Evolutionary conservation across 2,888 invertebrate genomes (phyloP).

Genomic region (Tetrapedia diversipes): DNA sequence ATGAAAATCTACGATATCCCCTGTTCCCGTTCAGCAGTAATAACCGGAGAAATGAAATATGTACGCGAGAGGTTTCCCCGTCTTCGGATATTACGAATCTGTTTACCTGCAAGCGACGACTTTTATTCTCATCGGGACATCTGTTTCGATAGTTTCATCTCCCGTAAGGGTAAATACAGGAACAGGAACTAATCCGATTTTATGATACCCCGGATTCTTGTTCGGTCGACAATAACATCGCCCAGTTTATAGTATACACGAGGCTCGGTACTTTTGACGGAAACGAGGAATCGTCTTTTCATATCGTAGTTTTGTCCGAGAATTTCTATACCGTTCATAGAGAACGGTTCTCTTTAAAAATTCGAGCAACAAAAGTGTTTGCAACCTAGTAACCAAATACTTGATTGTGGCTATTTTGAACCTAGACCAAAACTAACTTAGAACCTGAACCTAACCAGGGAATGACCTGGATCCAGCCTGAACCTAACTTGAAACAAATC

Average conservation of each 20-base stretch:
- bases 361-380: too few relatives aligned
- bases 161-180: conserved; percentile 11
- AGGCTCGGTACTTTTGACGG: neutral
- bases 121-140: conserved; percentile 51
- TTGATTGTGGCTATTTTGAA: too few relatives aligned
- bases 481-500: too few relatives aligned
- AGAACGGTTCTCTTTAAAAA: too few relatives aligned
- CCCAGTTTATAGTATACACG: neutral
- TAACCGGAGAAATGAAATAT: conserved; percentile 30
- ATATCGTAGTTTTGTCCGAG: neutral
- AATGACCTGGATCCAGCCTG: too few relatives aligned
- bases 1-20: conserved; percentile 5
- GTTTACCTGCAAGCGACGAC: conserved; percentile 22
- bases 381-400: too few relatives aligned
- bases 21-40: conserved; percentile 16
- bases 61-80: conserved; percentile 5
- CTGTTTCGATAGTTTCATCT: conserved; percentile 35
- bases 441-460: too few relatives aligned
- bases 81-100: conserved; percentile 17
- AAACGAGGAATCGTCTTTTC: neutral
- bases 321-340: neutral
- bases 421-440: too few relatives aligned
- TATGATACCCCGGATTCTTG: conserved; percentile 21
- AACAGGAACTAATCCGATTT: conserved; percentile 37
- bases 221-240: neutral